A percentile compares a stretch with the other conserved stretches of the same genome.
Conservation (phyloP, 2,113 vertebrate species). For the Triplophysa tibetana region DNA sequence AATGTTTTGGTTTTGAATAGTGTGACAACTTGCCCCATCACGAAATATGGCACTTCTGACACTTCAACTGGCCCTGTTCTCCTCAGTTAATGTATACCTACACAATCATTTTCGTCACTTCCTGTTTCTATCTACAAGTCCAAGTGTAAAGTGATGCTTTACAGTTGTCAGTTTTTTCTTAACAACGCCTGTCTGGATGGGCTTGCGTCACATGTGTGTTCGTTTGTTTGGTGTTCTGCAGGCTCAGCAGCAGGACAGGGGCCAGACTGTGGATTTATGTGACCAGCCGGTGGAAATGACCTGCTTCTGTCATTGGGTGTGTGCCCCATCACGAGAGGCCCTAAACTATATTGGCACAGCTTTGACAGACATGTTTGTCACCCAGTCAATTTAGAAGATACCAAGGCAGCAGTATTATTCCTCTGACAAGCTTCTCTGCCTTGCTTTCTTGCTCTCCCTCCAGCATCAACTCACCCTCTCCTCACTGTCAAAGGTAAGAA, state of each 20-base stretch:
- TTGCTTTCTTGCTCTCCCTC: conserved; percentile 53
- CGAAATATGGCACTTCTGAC: too few species aligned
- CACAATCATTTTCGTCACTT: not conserved
- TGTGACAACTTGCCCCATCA: too few species aligned
- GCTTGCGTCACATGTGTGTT: conserved; percentile 13
- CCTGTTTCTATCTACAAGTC: not conserved
- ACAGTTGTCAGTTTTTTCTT: conserved; percentile 15
- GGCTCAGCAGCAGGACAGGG: conserved; percentile 78
- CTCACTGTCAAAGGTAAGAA: conserved; percentile 48
- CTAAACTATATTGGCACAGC: conserved; percentile 81
- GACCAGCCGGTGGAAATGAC: conserved; percentile 75
- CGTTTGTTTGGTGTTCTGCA: conserved; percentile 65
- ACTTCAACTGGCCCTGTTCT: too few species aligned
- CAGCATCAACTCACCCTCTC: conserved; percentile 28
- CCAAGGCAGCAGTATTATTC: conserved; percentile 73
- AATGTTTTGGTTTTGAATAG: too few species aligned
- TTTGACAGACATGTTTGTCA: conserved; percentile 82
- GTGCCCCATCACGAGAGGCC: conserved; percentile 79
- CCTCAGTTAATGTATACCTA: too few species aligned
- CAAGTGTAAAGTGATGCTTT: not conserved
- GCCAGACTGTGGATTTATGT: conserved; percentile 81
- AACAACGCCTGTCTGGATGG: conserved; percentile 8
- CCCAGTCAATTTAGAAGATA: conserved; percentile 79
- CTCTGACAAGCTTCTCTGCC: conserved; percentile 69
- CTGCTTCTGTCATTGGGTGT: conserved; percentile 81